phyloP scores from a whole-genome alignment of 2,888 invertebrate genomes.

The Nemotelus nigrinus region DNA sequence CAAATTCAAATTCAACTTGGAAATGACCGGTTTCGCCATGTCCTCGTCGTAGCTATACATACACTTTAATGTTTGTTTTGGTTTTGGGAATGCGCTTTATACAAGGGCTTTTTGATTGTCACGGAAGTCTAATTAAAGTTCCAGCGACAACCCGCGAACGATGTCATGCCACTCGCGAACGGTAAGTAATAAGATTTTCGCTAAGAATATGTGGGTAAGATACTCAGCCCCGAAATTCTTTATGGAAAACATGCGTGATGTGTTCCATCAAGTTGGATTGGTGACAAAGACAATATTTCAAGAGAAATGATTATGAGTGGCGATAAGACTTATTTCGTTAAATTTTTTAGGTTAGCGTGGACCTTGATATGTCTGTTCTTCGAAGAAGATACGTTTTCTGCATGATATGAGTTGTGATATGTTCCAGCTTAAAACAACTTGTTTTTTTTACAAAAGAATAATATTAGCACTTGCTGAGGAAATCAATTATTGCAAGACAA shows the following conservation, averaged over 20 bases:
- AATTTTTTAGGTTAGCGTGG: too few species aligned
- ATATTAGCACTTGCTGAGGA: too few species aligned
- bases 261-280: neutral
- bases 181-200: constrained; percentile 46
- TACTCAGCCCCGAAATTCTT: constrained; percentile 6
- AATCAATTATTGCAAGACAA: too few species aligned
- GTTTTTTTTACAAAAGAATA: too few species aligned
- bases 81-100: constrained; percentile 48
- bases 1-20: constrained; percentile 35
- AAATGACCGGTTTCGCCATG: neutral
- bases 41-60: constrained; percentile 9
- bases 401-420: too few species aligned
- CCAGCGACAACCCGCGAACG: constrained; percentile 22
- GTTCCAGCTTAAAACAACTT: too few species aligned
- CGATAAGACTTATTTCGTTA: too few species aligned
- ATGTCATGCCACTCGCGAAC: constrained; percentile 11
- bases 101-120: constrained; percentile 49
- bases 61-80: constrained; percentile 39
- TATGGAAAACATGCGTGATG: constrained; percentile 16
- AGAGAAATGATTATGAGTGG: too few species aligned
- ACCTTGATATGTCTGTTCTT: too few species aligned
- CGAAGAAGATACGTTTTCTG: too few species aligned
- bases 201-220: constrained; percentile 2
- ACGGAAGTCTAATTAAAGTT: constrained; percentile 50
- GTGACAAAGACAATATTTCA: too few species aligned